phyloP scores from a whole-genome alignment of 2,113 vertebrate species.

The Xenotilapia caudafasciata region DNA sequence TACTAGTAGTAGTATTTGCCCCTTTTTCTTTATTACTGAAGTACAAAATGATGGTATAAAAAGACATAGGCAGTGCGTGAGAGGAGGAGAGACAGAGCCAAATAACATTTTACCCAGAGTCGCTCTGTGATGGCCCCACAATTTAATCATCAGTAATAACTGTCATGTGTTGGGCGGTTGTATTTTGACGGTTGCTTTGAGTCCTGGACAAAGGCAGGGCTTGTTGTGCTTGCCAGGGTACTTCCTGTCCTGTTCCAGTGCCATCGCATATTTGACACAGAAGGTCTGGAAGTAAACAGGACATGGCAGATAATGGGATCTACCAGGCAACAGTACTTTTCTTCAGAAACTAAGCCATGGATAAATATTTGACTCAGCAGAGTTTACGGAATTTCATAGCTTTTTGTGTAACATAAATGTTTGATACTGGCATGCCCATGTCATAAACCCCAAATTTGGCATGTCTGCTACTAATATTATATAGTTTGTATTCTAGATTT shows the following conservation, averaged over 20 bases:
- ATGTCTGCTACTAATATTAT: not conserved
- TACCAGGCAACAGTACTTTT: not conserved
- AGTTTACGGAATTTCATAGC: not conserved
- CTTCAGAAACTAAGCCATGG: not conserved
- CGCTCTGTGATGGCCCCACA: slow-evolving; percentile 3
- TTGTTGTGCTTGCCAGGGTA: slow-evolving; percentile 39
- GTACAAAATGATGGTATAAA: not conserved
- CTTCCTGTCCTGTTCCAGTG: slow-evolving; percentile 13
- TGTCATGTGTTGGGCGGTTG: slow-evolving; percentile 59
- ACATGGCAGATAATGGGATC: not conserved
- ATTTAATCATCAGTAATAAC: slow-evolving; percentile 64
- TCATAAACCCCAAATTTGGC: not conserved
- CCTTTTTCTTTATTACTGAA: not conserved
- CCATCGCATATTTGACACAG: not conserved
- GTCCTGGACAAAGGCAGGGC: slow-evolving; percentile 46
- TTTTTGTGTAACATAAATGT: not conserved
- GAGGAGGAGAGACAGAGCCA: not conserved
- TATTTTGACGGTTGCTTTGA: slow-evolving; percentile 42
- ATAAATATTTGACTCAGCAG: not conserved
- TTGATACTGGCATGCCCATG: not conserved
- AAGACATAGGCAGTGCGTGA: not conserved
- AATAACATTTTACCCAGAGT: slow-evolving; percentile 26
- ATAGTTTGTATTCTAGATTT: not conserved
- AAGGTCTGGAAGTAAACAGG: slow-evolving; percentile 37
- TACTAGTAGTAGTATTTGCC: not conserved